phyloP scores from a whole-genome alignment of 2,797 vertebrate species.

The Todus mexicanus region DNA sequence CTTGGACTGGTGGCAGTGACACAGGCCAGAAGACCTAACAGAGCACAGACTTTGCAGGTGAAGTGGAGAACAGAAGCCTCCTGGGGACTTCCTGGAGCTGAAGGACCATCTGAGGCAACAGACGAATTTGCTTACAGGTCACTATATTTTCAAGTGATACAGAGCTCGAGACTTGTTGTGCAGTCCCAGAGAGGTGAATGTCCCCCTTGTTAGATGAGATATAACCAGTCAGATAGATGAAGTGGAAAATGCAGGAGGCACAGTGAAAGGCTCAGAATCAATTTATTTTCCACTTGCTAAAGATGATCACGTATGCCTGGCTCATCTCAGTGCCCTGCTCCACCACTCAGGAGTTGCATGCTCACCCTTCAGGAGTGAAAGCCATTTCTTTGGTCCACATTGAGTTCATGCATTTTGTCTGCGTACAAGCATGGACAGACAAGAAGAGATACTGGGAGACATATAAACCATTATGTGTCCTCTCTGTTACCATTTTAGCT shows the following conservation, averaged over 20 bases:
- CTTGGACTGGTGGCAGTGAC: neutral
- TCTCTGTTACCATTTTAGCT: neutral
- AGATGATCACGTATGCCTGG: neutral
- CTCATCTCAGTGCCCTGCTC: neutral
- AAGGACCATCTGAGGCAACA: neutral
- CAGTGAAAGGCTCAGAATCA: neutral
- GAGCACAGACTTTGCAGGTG: neutral
- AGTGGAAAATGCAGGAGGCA: neutral
- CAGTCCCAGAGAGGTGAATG: rapidly evolving
- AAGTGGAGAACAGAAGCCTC: neutral
- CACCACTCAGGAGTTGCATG: neutral
- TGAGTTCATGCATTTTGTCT: neutral
- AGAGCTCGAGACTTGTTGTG: neutral
- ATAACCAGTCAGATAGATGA: neutral
- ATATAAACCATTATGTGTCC: neutral
- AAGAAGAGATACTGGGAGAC: neutral
- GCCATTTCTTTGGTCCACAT: neutral
- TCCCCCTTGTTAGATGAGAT: neutral
- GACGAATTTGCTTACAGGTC: rapidly evolving
- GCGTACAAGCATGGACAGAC: neutral
- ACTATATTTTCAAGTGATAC: neutral
- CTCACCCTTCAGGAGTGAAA: neutral
- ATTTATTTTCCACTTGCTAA: slow-evolving; percentile 19
- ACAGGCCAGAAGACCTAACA: neutral
- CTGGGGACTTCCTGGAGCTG: neutral